A percentile compares a stretch with the other conserved stretches of the same genome.
phyloP scores from a whole-genome alignment of 2,888 invertebrate species.

The Netelia fuscicornis region DNA sequence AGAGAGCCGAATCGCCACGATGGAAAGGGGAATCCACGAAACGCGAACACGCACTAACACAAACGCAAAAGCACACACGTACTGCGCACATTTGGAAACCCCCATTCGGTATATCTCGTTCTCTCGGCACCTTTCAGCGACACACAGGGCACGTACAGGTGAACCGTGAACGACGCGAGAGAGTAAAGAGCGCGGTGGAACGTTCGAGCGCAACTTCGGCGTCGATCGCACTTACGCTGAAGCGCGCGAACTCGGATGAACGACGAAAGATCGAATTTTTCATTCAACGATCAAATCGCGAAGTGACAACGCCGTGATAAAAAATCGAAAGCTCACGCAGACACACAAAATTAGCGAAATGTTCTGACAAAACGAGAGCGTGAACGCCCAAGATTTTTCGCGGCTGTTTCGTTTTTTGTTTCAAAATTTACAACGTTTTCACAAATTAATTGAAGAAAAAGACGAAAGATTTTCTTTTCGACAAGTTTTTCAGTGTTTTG shows the following conservation, averaged over 20 bases:
- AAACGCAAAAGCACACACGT: neutral
- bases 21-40: neutral
- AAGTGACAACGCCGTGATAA: too few species aligned
- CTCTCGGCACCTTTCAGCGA: conserved; percentile 32
- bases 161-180: conserved; percentile 13
- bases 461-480: conserved; percentile 2
- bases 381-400: neutral
- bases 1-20: neutral
- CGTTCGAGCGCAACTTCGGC: conserved; percentile 14
- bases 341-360: neutral
- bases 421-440: too few species aligned
- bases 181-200: conserved; percentile 2
- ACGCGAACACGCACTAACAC: neutral
- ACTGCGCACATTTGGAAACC: conserved; percentile 19
- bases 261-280: conserved; percentile 5
- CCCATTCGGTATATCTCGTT: conserved; percentile 24
- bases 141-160: conserved; percentile 16
- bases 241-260: conserved; percentile 40
- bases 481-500: neutral
- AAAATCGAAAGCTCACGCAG: too few species aligned
- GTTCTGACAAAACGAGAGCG: neutral
- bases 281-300: too few species aligned
- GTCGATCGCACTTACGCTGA: conserved; percentile 26
- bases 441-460: neutral
- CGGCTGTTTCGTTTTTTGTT: too few species aligned